Percentiles rank a stretch among this genome's conserved stretches.
These are phyloP conservation scores for Brachionus angularis DNA, from an alignment of 1,140 invertebrate species.

Conservation along the genomic window DNA sequence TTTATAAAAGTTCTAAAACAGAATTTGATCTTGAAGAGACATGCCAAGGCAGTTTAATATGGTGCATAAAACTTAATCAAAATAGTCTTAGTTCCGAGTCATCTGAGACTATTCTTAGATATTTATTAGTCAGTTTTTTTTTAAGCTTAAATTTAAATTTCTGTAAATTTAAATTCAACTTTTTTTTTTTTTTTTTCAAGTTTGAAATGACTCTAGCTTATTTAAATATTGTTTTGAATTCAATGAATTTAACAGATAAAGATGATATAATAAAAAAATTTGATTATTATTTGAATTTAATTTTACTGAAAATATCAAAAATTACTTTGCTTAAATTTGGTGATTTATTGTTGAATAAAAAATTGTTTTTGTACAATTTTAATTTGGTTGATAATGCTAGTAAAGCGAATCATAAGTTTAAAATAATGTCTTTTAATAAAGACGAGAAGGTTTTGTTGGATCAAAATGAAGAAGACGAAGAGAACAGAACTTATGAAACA, in stretches of 20 bases:
- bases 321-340: too few species aligned
- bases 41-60: background rate
- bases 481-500: too few species aligned
- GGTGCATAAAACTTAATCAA: conserved; percentile 15
- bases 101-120: background rate
- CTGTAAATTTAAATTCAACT: background rate
- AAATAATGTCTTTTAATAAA: too few species aligned
- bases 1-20: conserved; percentile 10
- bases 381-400: too few species aligned
- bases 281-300: background rate
- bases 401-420: too few species aligned
- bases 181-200: background rate
- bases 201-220: conserved; percentile 25
- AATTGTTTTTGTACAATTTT: too few species aligned
- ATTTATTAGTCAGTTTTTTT: conserved; percentile 4
- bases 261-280: background rate
- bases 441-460: too few species aligned
- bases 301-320: too few species aligned
- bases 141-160: background rate
- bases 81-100: background rate
- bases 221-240: conserved; percentile 16
- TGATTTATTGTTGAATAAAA: too few species aligned
- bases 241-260: background rate
- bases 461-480: too few species aligned
- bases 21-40: conserved; percentile 16